Conservation (phyloP, 1,140 invertebrate genomes). For the Drosophila mojavensis region DNA sequence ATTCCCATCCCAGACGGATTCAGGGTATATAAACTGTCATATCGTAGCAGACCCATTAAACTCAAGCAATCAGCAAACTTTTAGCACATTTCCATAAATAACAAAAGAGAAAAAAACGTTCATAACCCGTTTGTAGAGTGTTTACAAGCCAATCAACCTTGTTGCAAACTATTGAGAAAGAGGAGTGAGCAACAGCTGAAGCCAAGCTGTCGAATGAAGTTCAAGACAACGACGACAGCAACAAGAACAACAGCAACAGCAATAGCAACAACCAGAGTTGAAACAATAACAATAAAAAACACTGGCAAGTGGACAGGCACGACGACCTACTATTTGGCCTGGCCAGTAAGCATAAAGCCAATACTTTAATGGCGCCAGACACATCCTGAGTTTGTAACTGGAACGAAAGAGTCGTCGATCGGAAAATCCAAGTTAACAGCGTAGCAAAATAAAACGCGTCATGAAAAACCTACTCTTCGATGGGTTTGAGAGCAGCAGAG, state of each 20-base stretch:
- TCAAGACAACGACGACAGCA: conserved; percentile 8
- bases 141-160: conserved; percentile 52
- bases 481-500: neutral
- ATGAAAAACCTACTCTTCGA: conserved; percentile 64
- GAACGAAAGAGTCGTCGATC: conserved; percentile 59
- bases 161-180: conserved; percentile 51
- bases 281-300: conserved; percentile 7
- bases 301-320: conserved; percentile 6
- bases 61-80: conserved; percentile 24
- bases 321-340: conserved; percentile 49
- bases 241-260: neutral
- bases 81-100: conserved; percentile 27
- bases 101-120: conserved; percentile 15
- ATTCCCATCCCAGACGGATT: neutral
- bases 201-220: conserved; percentile 25
- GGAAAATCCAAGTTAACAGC: conserved; percentile 46
- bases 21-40: conserved; percentile 18
- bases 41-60: conserved; percentile 14
- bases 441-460: conserved; percentile 28
- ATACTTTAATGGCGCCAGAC: conserved; percentile 57
- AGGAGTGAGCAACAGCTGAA: conserved; percentile 7
- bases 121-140: conserved; percentile 48
- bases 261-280: conserved; percentile 12
- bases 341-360: conserved; percentile 42
- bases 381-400: conserved; percentile 52